Conservation (phyloP, 1,140 invertebrate genomes). For the Hestina assimilis region DNA sequence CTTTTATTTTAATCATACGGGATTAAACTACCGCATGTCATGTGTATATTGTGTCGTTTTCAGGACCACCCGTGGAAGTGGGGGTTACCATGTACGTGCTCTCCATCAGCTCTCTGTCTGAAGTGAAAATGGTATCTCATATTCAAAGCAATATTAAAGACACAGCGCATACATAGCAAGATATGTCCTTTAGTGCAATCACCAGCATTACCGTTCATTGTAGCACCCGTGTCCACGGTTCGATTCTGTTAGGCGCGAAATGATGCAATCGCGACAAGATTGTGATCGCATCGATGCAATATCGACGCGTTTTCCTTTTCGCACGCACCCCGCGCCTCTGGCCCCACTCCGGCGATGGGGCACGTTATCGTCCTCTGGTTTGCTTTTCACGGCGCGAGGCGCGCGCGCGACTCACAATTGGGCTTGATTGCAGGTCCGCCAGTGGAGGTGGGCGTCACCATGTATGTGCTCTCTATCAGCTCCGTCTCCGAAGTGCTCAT, state of each 20-base stretch:
- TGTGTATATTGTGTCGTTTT: conserved; percentile 79
- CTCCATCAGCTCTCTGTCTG: conserved; percentile 98
- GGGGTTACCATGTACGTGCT: conserved; percentile 99
- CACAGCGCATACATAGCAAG: conserved; percentile 74
- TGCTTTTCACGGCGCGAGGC: conserved; percentile 75
- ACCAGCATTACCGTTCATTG: conserved; percentile 76
- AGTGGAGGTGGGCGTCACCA: conserved; percentile 97
- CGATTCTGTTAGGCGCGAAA: conserved; percentile 52
- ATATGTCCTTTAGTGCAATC: conserved; percentile 70
- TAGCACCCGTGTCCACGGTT: conserved; percentile 77
- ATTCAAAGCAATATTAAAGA: conserved; percentile 79
- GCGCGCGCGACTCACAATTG: conserved; percentile 63
- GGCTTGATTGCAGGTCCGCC: conserved; percentile 92
- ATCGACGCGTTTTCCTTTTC: conserved; percentile 19
- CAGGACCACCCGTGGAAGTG: conserved; percentile 96
- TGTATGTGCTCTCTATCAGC: conserved; percentile 98
- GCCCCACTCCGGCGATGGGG: conserved; percentile 57
- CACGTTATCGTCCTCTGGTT: conserved; percentile 73
- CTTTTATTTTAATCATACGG: too few relatives aligned
- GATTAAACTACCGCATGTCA: conserved; percentile 45
- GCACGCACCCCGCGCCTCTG: conserved; percentile 46
- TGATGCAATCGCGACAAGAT: conserved; percentile 22
- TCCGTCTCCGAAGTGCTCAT: conserved; percentile 99
- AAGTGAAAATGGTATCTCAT: conserved; percentile 97
- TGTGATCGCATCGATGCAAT: conserved; percentile 15